Base-by-base conservation (phyloP, 2,888 invertebrate genomes). In the Sylvicola cinctus region DNA sequence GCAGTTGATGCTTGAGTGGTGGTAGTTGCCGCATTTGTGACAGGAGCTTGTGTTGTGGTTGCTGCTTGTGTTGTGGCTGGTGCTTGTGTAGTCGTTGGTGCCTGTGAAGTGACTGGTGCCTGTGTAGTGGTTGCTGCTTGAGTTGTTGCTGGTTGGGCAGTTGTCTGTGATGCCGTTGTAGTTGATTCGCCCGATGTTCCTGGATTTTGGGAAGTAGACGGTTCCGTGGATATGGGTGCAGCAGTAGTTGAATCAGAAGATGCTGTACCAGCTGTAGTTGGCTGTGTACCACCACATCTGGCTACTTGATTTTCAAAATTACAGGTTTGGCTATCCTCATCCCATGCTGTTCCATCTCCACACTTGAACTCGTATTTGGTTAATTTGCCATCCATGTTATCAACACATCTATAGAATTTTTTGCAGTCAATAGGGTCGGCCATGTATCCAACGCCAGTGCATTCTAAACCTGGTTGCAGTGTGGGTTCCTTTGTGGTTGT, bases 361-460 rank as follows among this genome's bases (percentile, higher is more conserved):
- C 76, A 77, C 25, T 54, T 56, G 43, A 70, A 77, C 12, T 73
- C 66, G 44, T 69, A 70, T 49, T 65, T 66, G 3, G 58, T 63
- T 34, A 58, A 69, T 13, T 64, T 63, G 12, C 66, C 68, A 38
- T 66, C 66, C 27, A 67, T 69, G 45, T 68, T 64, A 38, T 63
- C 55, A 1, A 72, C 72, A 47, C 77, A 77, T 28, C 75, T 64
- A 46, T 74, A 72, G 50, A 75, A 76, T 46, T 68, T 71, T 17
- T 61, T 62, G 44, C 76, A 76, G 37, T 68, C 60, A 11, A 44
- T 45, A 2, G 53, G 48, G 46, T 64, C 59, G 0, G 52, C 51
- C 16, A 55, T 45, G 39, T 59, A 64, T 15, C 63, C 64, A 35
- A 60, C 61, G 1, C 45, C 39, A 10, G 38, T 45, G 32, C 63